phyloP scores from a whole-genome alignment of 2,113 vertebrate genomes.

The Microtus oregoni region DNA sequence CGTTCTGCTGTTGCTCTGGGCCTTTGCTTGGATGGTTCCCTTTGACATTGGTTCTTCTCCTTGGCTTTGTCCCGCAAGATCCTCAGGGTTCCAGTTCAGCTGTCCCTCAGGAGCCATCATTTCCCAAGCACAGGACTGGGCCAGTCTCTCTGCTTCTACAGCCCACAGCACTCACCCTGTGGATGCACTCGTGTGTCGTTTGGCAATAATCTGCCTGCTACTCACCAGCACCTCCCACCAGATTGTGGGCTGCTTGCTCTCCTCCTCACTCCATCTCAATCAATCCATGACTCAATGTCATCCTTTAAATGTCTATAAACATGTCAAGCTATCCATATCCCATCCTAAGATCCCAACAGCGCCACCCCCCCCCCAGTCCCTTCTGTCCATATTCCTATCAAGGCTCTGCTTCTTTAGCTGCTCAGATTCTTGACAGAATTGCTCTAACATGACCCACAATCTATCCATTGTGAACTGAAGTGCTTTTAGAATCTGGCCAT shows the following conservation, averaged over 20 bases:
- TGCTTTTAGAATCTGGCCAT: neutral
- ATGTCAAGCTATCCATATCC: neutral
- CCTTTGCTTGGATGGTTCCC: neutral
- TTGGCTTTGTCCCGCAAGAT: neutral
- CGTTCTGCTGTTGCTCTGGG: neutral
- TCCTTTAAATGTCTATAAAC: neutral
- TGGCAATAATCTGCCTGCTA: neutral
- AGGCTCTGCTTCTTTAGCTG: neutral
- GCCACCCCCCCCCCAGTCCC: neutral
- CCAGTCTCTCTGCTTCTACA: neutral
- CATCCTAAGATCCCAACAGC: neutral
- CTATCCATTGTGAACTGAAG: neutral
- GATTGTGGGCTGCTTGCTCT: neutral
- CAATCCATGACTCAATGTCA: accelerated
- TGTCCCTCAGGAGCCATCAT: neutral
- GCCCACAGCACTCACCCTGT: neutral
- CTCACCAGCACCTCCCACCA: neutral
- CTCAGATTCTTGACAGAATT: neutral
- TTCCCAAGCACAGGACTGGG: neutral
- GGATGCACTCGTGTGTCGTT: no score
- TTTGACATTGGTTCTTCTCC: neutral
- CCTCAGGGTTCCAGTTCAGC: neutral
- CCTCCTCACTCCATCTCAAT: neutral
- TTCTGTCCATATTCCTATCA: neutral
- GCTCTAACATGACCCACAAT: neutral